Evolutionary conservation across 2,888 invertebrate genomes (phyloP).

Genomic region (Latrodectus elegans): DNA sequence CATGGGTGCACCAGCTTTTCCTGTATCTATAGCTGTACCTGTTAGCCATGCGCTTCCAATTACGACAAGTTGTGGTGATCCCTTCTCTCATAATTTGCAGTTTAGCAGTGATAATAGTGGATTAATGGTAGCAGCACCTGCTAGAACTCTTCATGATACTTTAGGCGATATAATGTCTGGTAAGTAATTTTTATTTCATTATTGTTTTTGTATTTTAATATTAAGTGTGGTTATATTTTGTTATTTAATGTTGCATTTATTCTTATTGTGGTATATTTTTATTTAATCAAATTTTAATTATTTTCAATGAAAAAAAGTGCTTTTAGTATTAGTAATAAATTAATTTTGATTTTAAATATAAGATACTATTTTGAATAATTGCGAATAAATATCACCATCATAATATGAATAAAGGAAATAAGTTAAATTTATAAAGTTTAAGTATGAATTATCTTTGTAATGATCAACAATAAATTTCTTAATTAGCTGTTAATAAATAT

Average conservation of each 20-base stretch:
- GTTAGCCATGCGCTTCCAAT: slow-evolving; percentile 51
- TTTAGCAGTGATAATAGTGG: slow-evolving; percentile 65
- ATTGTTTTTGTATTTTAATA: no score
- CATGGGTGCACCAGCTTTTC: slow-evolving; percentile 70
- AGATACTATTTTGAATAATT: no score
- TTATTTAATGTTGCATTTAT: no score
- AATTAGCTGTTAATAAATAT: no score
- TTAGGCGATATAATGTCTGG: slow-evolving; percentile 69
- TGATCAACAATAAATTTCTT: no score
- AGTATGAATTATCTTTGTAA: no score
- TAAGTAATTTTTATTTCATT: slow-evolving; percentile 15
- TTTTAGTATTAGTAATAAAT: background rate
- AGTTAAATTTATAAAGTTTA: no score
- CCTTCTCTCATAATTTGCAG: slow-evolving; percentile 59
- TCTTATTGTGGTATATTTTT: background rate
- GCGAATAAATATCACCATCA: no score
- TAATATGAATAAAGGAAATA: no score
- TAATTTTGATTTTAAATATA: background rate
- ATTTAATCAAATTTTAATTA: background rate
- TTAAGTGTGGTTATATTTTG: no score
- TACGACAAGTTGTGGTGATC: slow-evolving; percentile 63
- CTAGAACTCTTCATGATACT: slow-evolving; percentile 68
- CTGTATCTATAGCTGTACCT: slow-evolving; percentile 70
- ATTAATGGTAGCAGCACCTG: slow-evolving; percentile 71
- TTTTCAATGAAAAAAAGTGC: background rate